Evolutionary conservation across 2,797 vertebrate species (phyloP), one percentile per base, ranked within the genome.

Genomic region (Hozukius guyotensis): DNA sequence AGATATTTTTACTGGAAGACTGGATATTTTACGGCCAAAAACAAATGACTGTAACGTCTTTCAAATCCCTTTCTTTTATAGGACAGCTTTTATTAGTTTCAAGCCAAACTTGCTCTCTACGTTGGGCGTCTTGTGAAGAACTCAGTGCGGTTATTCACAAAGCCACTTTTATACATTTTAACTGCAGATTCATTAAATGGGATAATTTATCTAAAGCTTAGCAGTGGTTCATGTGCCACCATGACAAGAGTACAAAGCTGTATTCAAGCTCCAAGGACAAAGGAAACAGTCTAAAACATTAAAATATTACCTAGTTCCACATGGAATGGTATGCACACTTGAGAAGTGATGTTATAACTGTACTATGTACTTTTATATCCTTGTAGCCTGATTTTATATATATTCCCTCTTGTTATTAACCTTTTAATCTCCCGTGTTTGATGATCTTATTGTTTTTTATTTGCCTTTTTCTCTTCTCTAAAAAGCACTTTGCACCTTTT

Each of bases 281-380:
- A n/a, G n/a, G n/a, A n/a, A n/a, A 95, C 87, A 89, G 88, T 94
- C 94, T 93, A 84, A 94, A 92, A 93, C 89, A 96, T 96, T 96
- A 97, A 95, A 95, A 95, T 94, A 95, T 94, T 86, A 95, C 94
- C 93, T 94, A 93, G 91, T 92, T 95, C 92, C 94, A 96, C 94
- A 94, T 95, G 82, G 94, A 94, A 95, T 92, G 96, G 96, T 97
- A 97, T 97, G 97, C 97, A 97, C 96, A 98, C 97, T 97, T 97
- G 93, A 96, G 89, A 98, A 97, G 96, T 97, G 96, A 97, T 97
- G 97, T 96, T 97, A 98, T 97, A 97, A 97, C 36, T 38, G 36
- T 38, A 38, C 5, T 14, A 38, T 38, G 36, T 2, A n/a, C n/a
- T 63, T 63, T 8, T 29, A 8, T 25, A 18, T 18, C 27, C 27